Conservation (phyloP, 2,113 vertebrate genomes). For the Puffinus mauretanicus region DNA sequence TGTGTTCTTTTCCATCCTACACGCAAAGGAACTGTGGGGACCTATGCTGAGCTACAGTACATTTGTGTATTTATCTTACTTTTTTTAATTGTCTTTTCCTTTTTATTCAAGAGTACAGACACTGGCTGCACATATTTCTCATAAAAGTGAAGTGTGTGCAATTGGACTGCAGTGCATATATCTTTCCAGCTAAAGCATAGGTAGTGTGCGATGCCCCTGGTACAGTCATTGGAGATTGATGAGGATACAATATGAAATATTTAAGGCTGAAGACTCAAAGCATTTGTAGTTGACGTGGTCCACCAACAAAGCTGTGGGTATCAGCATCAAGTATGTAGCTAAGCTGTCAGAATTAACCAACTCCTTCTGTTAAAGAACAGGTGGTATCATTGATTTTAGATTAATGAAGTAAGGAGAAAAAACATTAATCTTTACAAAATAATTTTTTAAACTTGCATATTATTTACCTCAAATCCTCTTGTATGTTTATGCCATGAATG, state of each 20-base stretch:
- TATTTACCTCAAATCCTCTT: not conserved
- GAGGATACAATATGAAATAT: not conserved
- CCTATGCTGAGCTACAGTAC: not conserved
- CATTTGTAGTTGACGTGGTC: not conserved
- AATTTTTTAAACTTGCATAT: not conserved
- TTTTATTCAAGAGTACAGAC: not conserved
- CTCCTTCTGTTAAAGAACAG: not conserved
- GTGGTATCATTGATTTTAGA: not conserved
- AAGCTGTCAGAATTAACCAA: not conserved
- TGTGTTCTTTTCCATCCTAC: not conserved
- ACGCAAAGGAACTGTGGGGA: not conserved
- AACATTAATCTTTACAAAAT: not conserved
- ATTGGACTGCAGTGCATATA: fast-evolving
- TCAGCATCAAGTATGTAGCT: not conserved
- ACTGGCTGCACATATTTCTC: fast-evolving
- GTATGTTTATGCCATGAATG: not conserved
- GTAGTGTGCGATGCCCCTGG: fast-evolving
- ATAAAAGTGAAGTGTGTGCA: not conserved
- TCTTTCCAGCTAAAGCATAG: not conserved
- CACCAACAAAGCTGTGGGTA: not conserved
- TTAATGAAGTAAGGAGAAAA: not conserved
- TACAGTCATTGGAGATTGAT: not conserved
- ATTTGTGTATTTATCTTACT: not conserved
- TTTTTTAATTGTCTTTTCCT: not conserved
- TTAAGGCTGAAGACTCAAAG: not conserved